Evolutionary conservation across 1,140 invertebrate species (phyloP).

Genomic region (Aphidius ervi): DNA sequence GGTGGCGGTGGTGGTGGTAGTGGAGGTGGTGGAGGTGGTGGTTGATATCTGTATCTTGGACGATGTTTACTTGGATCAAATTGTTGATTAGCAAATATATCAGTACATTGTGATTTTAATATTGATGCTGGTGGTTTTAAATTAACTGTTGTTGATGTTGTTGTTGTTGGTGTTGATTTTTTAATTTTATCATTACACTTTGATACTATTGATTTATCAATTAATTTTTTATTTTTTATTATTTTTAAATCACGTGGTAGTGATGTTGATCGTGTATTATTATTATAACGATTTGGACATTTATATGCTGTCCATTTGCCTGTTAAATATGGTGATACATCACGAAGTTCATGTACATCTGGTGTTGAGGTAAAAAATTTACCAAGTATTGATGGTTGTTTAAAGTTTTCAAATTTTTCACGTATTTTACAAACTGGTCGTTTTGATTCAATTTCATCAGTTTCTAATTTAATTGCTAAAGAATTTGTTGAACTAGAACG

Average conservation of each 20-base stretch:
- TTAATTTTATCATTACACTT: conserved; percentile 22
- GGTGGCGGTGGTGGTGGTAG: conserved; percentile 33
- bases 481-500: conserved; percentile 39
- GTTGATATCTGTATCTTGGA: conserved; percentile 73
- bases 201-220: conserved; percentile 6
- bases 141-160: conserved; percentile 30
- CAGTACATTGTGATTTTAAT: conserved; percentile 56
- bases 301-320: conserved; percentile 74
- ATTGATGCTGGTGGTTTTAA: conserved; percentile 56
- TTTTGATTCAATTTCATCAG: conserved; percentile 43
- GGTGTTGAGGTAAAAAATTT: conserved; percentile 79
- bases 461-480: conserved; percentile 36
- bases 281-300: conserved; percentile 59
- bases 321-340: conserved; percentile 71
- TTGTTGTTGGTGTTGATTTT: conserved; percentile 21
- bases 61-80: conserved; percentile 72
- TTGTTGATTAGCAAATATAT: conserved; percentile 63
- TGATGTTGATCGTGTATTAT: conserved; percentile 61
- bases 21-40: conserved; percentile 47
- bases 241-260: conserved; percentile 50
- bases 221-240: neutral
- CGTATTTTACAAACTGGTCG: conserved; percentile 64
- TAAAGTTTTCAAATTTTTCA: conserved; percentile 59
- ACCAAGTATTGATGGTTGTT: conserved; percentile 64
- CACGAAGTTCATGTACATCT: conserved; percentile 69